Percentiles rank a stretch among this genome's conserved stretches.
These are phyloP conservation scores for Noctua janthe DNA, from an alignment of 2,888 invertebrate genomes.

Conservation along the genomic window DNA sequence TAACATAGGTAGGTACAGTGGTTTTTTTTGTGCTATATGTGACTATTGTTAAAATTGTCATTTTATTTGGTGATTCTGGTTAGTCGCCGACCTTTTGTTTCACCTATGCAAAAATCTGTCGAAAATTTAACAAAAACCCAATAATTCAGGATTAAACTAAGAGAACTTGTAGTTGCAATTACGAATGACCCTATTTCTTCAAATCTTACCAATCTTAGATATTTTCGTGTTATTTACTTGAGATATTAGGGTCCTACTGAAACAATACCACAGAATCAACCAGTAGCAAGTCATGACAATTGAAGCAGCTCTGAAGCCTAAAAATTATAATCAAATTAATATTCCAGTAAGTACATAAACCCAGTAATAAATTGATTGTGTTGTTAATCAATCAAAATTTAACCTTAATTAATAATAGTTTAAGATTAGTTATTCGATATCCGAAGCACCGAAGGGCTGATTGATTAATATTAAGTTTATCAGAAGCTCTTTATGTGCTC, in stretches of 20 bases:
- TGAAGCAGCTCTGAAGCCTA: not conserved
- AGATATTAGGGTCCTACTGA: not conserved
- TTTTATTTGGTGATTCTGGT: not conserved
- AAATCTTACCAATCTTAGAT: not conserved
- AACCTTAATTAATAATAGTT: constrained; percentile 32
- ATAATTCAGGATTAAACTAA: not conserved
- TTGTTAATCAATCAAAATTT: constrained; percentile 3
- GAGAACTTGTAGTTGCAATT: not conserved
- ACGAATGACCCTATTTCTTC: not conserved
- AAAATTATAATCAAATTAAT: not conserved
- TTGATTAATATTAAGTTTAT: constrained; percentile 33
- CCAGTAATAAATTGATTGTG: not conserved
- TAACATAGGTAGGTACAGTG: not conserved
- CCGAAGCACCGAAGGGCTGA: constrained; percentile 23
- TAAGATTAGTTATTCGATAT: constrained; percentile 40
- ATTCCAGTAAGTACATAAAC: not conserved
- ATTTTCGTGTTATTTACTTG: not conserved
- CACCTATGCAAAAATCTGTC: no score
- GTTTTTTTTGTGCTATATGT: not conserved
- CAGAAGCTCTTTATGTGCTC: constrained; percentile 2
- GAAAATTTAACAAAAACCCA: no score
- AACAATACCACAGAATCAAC: not conserved
- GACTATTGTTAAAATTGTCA: not conserved
- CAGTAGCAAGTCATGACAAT: not conserved
- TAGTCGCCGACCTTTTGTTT: not conserved